These are phyloP conservation scores for Melanostoma mellinum DNA, from an alignment of 2,888 invertebrate species.

Conservation along the genomic window DNA sequence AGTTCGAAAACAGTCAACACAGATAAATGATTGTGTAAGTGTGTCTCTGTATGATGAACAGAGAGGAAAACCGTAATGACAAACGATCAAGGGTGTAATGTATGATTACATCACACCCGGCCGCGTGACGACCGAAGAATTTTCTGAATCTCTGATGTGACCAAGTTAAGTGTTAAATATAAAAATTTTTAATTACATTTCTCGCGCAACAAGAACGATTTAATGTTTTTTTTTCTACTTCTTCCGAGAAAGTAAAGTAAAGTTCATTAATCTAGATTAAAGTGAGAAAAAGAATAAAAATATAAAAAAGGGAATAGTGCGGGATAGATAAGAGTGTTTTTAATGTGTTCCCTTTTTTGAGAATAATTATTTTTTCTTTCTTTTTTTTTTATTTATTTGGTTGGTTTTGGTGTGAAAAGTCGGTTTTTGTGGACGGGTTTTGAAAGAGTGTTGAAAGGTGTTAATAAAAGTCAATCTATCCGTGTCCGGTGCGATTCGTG, in stretches of 20 bases:
- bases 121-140: slow-evolving; percentile 8
- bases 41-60: slow-evolving; percentile 39
- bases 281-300: slow-evolving; percentile 34
- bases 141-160: slow-evolving; percentile 24
- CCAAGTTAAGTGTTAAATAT: slow-evolving; percentile 54
- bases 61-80: slow-evolving; percentile 18
- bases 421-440: slow-evolving; percentile 32
- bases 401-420: slow-evolving; percentile 26
- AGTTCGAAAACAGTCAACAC: slow-evolving; percentile 17
- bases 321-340: slow-evolving; percentile 45
- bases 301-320: slow-evolving; percentile 44
- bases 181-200: slow-evolving; percentile 49
- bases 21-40: slow-evolving; percentile 38
- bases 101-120: slow-evolving; percentile 46
- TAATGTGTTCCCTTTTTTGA: slow-evolving; percentile 8
- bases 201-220: slow-evolving; percentile 54
- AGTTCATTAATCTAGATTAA: slow-evolving; percentile 56
- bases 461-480: slow-evolving; percentile 37
- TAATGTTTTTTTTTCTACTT: slow-evolving; percentile 16
- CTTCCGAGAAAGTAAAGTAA: slow-evolving; percentile 39
- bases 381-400: slow-evolving; percentile 21
- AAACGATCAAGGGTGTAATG: slow-evolving; percentile 40
- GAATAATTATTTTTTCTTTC: slow-evolving; percentile 16
- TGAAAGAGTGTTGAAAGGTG: slow-evolving; percentile 50
- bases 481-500: slow-evolving; percentile 12